These are phyloP conservation scores for Parochlus steinenii DNA, from an alignment of 2,888 invertebrate species.

Conservation along the genomic window DNA sequence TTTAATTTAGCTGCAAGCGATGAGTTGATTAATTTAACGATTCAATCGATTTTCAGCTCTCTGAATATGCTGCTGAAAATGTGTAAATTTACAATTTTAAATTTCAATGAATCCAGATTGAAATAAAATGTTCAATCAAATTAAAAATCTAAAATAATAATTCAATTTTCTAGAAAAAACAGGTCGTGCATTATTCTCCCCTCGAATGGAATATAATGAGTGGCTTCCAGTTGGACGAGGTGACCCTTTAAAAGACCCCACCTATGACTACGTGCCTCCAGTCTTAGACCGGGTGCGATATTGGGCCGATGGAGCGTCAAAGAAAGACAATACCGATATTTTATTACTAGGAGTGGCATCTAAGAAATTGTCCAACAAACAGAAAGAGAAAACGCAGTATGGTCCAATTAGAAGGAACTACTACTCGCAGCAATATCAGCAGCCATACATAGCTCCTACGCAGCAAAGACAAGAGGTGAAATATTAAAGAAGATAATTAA, in stretches of 20 bases:
- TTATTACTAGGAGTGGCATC: slow-evolving; percentile 51
- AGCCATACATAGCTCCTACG: slow-evolving; percentile 26
- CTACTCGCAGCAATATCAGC: slow-evolving; percentile 31
- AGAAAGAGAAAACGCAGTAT: slow-evolving; percentile 22
- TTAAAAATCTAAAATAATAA: background rate
- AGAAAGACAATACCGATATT: slow-evolving; percentile 43
- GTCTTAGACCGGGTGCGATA: slow-evolving; percentile 62
- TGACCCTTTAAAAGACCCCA: slow-evolving; percentile 67
- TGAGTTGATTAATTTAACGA: background rate
- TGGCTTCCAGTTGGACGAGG: slow-evolving; percentile 73
- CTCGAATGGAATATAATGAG: slow-evolving; percentile 67
- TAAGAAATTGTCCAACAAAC: slow-evolving; percentile 41
- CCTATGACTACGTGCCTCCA: slow-evolving; percentile 71
- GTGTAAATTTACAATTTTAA: too few species aligned
- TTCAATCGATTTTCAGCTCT: background rate
- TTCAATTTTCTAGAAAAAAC: slow-evolving; percentile 1
- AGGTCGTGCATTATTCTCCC: slow-evolving; percentile 39
- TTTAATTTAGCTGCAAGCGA: background rate
- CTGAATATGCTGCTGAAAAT: background rate
- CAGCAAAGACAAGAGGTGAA: slow-evolving; percentile 23
- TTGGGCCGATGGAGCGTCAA: slow-evolving; percentile 41
- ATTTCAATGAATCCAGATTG: background rate
- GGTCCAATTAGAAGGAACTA: slow-evolving; percentile 6
- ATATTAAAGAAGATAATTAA: too few species aligned
- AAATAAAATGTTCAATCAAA: background rate